Conservation (phyloP, 2,797 vertebrate species). For the Gobionotothen gibberifrons region DNA sequence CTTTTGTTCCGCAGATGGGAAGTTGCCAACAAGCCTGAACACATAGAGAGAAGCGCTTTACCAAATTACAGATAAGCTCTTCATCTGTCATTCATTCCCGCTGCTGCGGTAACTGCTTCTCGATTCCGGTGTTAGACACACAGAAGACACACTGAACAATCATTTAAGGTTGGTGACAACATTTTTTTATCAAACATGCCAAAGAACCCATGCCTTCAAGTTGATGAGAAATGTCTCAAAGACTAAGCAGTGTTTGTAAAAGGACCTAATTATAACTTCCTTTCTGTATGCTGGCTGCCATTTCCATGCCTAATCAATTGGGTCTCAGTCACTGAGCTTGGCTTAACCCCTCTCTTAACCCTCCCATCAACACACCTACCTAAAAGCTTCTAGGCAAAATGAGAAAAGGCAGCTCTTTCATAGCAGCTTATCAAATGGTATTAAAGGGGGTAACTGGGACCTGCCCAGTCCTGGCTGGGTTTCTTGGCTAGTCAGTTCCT, state of each 20-base stretch:
- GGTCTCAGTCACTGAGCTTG: slow-evolving; percentile 57
- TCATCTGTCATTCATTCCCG: slow-evolving; percentile 79
- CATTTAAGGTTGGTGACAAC: slow-evolving; percentile 66
- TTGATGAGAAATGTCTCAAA: slow-evolving; percentile 59
- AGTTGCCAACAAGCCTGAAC: slow-evolving; percentile 85
- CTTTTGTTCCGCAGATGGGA: slow-evolving; percentile 80
- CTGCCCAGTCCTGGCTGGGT: slow-evolving; percentile 70
- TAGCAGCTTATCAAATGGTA: slow-evolving; percentile 80
- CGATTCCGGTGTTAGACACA: slow-evolving; percentile 65
- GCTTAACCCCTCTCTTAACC: slow-evolving; percentile 74
- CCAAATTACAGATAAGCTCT: slow-evolving; percentile 87
- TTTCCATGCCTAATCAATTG: slow-evolving; percentile 72
- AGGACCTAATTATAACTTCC: slow-evolving; percentile 38
- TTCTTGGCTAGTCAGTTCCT: slow-evolving; percentile 54
- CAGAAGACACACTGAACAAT: slow-evolving; percentile 51
- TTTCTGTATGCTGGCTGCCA: slow-evolving; percentile 32
- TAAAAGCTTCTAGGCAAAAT: slow-evolving; percentile 68
- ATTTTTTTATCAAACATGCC: slow-evolving; percentile 53
- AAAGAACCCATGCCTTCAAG: slow-evolving; percentile 49
- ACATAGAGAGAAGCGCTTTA: slow-evolving; percentile 80
- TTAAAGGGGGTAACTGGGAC: slow-evolving; percentile 69
- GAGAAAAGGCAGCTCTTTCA: slow-evolving; percentile 74
- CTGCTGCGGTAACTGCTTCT: slow-evolving; percentile 74
- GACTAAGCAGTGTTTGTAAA: slow-evolving; percentile 33
- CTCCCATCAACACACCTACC: slow-evolving; percentile 73